Percentiles rank a stretch among this genome's conserved stretches.
phyloP scores from a whole-genome alignment of 2,888 invertebrate genomes.

The Cosmorhoe ocellata region DNA sequence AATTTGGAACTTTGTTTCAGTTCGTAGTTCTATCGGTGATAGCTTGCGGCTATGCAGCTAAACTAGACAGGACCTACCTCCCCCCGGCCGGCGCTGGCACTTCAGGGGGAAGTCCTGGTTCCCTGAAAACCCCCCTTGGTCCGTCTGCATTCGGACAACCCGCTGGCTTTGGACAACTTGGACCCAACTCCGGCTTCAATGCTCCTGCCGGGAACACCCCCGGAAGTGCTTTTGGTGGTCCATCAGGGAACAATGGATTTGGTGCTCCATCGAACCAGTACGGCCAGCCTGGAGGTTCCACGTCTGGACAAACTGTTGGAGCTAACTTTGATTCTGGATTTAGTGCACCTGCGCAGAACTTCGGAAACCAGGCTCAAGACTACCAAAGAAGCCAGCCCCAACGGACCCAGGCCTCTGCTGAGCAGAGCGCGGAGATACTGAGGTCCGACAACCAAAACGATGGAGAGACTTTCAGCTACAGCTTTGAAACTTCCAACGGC shows the following conservation, averaged over 20 bases:
- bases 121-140: constrained; percentile 57
- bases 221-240: constrained; percentile 25
- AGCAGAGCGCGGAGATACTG: constrained; percentile 65
- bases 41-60: constrained; percentile 70
- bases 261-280: constrained; percentile 35
- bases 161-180: constrained; percentile 31
- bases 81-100: constrained; percentile 67
- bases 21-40: constrained; percentile 64
- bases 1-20: constrained; percentile 53
- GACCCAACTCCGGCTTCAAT: constrained; percentile 12
- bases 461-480: constrained; percentile 67
- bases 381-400: constrained; percentile 52
- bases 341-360: constrained; percentile 21
- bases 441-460: constrained; percentile 69
- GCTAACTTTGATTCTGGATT: constrained; percentile 27
- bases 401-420: constrained; percentile 63
- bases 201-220: constrained; percentile 19
- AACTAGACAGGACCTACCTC: constrained; percentile 71
- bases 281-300: constrained; percentile 29
- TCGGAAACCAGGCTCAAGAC: constrained; percentile 36
- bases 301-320: constrained; percentile 17
- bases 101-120: constrained; percentile 71
- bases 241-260: constrained; percentile 17
- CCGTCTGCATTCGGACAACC: constrained; percentile 29
- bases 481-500: constrained; percentile 74